Base-by-base conservation (phyloP, 1,140 invertebrate species). In the Meloidogyne chitwoodi region DNA sequence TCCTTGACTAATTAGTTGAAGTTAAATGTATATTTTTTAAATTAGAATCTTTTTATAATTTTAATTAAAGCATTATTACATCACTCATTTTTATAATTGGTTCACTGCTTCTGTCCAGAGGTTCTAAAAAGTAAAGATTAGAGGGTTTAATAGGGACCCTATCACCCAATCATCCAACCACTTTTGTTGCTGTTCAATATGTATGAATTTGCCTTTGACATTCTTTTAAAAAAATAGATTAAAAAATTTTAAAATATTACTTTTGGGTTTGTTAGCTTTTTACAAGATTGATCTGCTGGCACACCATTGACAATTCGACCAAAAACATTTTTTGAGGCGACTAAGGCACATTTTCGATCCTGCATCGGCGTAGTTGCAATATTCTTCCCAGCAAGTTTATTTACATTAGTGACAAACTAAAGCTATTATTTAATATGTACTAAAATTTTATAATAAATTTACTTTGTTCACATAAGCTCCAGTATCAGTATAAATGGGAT, bases 301-400 rank as follows among this genome's bases (percentile, higher is more conserved):
- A 80, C 79, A 2, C 79, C 79, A 26, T 80, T 77, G 19, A 80
- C 56, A 14, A 80, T 24, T 16, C 79, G 38, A 6, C 79, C 79
- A 56, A 80, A 80, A 48, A 80, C 63, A 62, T 80, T 80, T 41
- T 75, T 78, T 19, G 74, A 83, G 6, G 79, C 79, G 14, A 69
- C 48, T 34, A 80, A 68, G n/a, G 41, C 44, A 38, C 79, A 80
- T n/a, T 38, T 27, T 4, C 29, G 31, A 48, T 80, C 79, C n/a
- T 19, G 68, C 27, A 22, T 44, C 38, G 79, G 79, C 11, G 79
- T 80, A 12, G 65, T 67, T 14, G 79, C 79, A 5, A 34, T 65
- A 10, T 5, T 48, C 11, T 26, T 34, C 10, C 77, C 66, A 6
- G 24, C n/a, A 2, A 76, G n/a, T n/a, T 61, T n/a, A 61, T 75